Evolutionary conservation across 2,888 invertebrate genomes (phyloP).

Genomic region (Thera obeliscata): DNA sequence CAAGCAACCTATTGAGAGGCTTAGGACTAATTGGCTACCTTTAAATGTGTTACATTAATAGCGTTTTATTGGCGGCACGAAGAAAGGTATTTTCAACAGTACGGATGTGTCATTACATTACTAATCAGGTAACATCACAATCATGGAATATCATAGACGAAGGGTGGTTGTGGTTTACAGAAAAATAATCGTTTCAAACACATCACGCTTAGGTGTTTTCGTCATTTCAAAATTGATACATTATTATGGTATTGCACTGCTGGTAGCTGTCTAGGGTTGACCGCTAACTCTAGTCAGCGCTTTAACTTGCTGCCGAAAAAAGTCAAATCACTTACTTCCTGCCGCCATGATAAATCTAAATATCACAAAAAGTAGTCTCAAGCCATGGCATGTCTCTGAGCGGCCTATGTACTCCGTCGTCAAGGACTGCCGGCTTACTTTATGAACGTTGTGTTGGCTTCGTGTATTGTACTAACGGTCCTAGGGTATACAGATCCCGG

Average conservation of each 20-base stretch:
- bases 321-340: slow-evolving; percentile 6
- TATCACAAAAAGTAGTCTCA: background rate
- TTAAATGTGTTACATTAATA: background rate
- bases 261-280: background rate
- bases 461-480: slow-evolving; percentile 29
- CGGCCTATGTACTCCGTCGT: background rate
- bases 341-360: slow-evolving; percentile 7
- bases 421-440: background rate
- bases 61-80: slow-evolving; percentile 11
- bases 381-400: background rate
- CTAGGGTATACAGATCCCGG: slow-evolving; percentile 72
- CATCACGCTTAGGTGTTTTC: background rate
- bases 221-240: too few relatives aligned
- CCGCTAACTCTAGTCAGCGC: background rate
- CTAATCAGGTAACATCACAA: background rate
- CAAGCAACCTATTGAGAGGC: slow-evolving; percentile 4
- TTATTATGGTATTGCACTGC: background rate
- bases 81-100: slow-evolving; percentile 1
- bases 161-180: background rate
- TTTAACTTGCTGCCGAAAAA: background rate
- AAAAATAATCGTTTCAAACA: background rate
- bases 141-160: slow-evolving; percentile 1
- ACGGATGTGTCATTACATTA: background rate
- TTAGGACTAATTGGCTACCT: slow-evolving; percentile 2
- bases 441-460: slow-evolving; percentile 15